Evolutionary conservation across 2,113 vertebrate genomes (phyloP).

Genomic region (Scomber colias): DNA sequence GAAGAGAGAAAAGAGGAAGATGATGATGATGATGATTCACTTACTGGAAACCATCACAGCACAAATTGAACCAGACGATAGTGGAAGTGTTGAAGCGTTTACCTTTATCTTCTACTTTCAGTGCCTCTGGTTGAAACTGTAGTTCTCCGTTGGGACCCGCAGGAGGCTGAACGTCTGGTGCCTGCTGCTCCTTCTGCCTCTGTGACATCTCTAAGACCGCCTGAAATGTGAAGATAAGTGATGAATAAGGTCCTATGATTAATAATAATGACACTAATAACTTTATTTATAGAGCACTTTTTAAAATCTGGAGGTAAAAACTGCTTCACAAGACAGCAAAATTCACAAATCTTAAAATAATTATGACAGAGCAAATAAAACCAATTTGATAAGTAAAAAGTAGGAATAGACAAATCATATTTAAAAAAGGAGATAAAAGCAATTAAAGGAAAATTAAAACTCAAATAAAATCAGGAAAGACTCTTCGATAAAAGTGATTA

Average conservation of each 20-base stretch:
- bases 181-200: constrained; percentile 85
- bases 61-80: not conserved
- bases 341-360: too few species aligned
- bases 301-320: not conserved
- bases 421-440: too few species aligned
- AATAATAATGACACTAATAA: not conserved
- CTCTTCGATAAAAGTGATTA: too few species aligned
- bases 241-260: too few species aligned
- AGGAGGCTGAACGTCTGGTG: constrained; percentile 65
- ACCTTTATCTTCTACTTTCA: constrained; percentile 72
- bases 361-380: too few species aligned
- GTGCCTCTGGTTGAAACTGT: constrained; percentile 79
- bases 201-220: constrained; percentile 92
- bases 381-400: too few species aligned
- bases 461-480: too few species aligned
- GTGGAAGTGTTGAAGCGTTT: not conserved
- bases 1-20: not conserved
- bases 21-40: not conserved
- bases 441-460: too few species aligned
- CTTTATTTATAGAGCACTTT: too few species aligned
- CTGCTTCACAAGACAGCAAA: too few species aligned
- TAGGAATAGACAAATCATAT: too few species aligned
- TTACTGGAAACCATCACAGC: not conserved
- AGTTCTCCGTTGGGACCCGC: constrained; percentile 84
- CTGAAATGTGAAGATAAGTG: constrained; percentile 62